Evolutionary conservation across 1,140 invertebrate species (phyloP).

Genomic region (Drosophila nigromelanica): DNA sequence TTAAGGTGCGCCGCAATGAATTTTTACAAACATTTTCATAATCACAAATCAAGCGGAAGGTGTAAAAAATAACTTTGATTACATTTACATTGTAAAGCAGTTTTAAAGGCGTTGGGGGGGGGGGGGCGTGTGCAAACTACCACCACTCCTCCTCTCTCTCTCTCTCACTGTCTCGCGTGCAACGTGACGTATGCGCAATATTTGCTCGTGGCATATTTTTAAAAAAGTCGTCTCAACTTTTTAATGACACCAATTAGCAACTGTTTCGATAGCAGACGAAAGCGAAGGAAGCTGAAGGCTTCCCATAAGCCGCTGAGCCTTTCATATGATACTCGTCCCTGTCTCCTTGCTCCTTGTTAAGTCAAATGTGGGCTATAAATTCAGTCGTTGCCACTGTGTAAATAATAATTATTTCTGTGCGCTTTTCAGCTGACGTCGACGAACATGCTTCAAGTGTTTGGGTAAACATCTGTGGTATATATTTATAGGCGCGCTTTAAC

Average conservation of each 20-base stretch:
- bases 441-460: slow-evolving; percentile 34
- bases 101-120: slow-evolving; percentile 1
- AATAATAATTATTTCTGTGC: slow-evolving; percentile 77
- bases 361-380: slow-evolving; percentile 65
- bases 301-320: slow-evolving; percentile 38
- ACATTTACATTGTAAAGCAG: slow-evolving; percentile 78
- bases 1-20: slow-evolving; percentile 51
- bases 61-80: slow-evolving; percentile 66
- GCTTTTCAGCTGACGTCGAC: slow-evolving; percentile 32
- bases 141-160: too few species aligned
- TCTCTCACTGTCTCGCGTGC: neutral
- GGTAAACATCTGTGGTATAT: slow-evolving; percentile 25
- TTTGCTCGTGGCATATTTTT: slow-evolving; percentile 46
- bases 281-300: neutral
- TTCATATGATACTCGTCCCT: slow-evolving; percentile 20
- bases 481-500: neutral
- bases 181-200: slow-evolving; percentile 52
- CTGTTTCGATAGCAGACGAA: slow-evolving; percentile 16
- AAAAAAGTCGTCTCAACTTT: slow-evolving; percentile 55
- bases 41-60: slow-evolving; percentile 73
- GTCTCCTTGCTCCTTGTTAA: slow-evolving; percentile 58
- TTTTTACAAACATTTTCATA: slow-evolving; percentile 67
- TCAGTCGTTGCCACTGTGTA: slow-evolving; percentile 49
- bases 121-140: neutral
- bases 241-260: slow-evolving; percentile 77